These are phyloP conservation scores for Pycnomerus fuliginosus DNA, from an alignment of 2,888 invertebrate genomes.

Conservation along the genomic window DNA sequence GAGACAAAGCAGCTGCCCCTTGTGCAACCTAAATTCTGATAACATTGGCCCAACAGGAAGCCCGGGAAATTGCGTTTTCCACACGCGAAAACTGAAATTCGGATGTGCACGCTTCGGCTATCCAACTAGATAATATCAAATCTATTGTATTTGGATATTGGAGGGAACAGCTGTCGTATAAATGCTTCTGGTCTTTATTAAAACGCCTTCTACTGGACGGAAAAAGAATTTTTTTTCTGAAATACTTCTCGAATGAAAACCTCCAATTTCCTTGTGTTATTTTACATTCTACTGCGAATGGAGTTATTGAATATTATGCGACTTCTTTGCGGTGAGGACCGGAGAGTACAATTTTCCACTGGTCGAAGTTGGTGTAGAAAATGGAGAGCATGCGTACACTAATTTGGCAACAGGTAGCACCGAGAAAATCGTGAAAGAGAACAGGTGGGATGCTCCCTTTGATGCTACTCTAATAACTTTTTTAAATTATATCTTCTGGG, in stretches of 20 bases:
- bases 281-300: neutral
- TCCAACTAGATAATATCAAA: no score
- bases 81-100: conserved; percentile 30
- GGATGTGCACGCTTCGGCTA: no score
- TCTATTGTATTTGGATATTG: conserved; percentile 5
- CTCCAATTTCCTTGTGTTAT: neutral
- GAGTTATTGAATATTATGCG: conserved; percentile 1
- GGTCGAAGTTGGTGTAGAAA: conserved; percentile 4
- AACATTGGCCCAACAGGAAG: conserved; percentile 28
- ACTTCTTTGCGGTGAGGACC: conserved; percentile 9
- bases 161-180: conserved; percentile 8
- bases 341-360: conserved; percentile 10
- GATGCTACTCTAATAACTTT: no score
- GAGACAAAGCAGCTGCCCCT: conserved; percentile 16
- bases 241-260: no score
- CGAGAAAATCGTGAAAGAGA: conserved; percentile 22
- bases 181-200: conserved; percentile 4
- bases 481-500: no score
- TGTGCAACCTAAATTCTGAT: conserved; percentile 11
- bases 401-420: conserved; percentile 39
- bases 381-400: conserved; percentile 25
- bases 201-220: conserved; percentile 1
- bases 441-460: conserved; percentile 28
- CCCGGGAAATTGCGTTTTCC: conserved; percentile 42
- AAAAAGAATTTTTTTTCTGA: no score